A percentile compares a stretch with the other conserved stretches of the same genome.
phyloP scores from a whole-genome alignment of 2,888 invertebrate species.

The Tipula lateralis region DNA sequence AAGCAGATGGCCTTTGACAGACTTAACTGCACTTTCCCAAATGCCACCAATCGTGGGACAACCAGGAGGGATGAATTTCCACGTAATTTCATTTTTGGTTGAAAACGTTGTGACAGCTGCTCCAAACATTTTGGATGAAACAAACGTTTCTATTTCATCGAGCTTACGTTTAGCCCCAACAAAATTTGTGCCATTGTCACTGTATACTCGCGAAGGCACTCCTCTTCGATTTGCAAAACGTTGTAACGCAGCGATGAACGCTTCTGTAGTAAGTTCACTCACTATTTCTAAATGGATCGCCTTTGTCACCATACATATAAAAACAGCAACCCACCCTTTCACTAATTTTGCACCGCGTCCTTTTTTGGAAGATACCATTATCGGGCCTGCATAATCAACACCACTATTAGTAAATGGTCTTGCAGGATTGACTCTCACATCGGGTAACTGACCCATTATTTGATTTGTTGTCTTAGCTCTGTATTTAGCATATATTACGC shows the following conservation, averaged over 20 bases:
- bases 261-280: slow-evolving; percentile 33
- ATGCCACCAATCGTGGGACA: too few relatives aligned
- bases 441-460: neutral
- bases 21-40: too few relatives aligned
- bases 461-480: neutral
- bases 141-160: neutral
- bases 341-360: too few relatives aligned
- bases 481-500: too few relatives aligned
- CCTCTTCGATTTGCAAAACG: slow-evolving; percentile 35
- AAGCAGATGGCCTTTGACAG: too few relatives aligned
- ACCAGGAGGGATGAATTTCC: neutral
- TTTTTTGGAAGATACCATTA: neutral
- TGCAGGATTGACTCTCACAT: neutral
- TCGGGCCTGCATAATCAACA: neutral
- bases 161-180: slow-evolving; percentile 31
- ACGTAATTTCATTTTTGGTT: neutral
- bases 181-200: slow-evolving; percentile 35
- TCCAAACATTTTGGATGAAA: neutral
- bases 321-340: neutral
- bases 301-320: slow-evolving; percentile 35
- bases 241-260: slow-evolving; percentile 35
- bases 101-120: neutral
- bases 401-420: neutral
- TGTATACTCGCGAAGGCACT: slow-evolving; percentile 32
- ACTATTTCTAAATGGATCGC: slow-evolving; percentile 36